phyloP scores from a whole-genome alignment of 2,797 vertebrate species.

The Sebastes nivosus region DNA sequence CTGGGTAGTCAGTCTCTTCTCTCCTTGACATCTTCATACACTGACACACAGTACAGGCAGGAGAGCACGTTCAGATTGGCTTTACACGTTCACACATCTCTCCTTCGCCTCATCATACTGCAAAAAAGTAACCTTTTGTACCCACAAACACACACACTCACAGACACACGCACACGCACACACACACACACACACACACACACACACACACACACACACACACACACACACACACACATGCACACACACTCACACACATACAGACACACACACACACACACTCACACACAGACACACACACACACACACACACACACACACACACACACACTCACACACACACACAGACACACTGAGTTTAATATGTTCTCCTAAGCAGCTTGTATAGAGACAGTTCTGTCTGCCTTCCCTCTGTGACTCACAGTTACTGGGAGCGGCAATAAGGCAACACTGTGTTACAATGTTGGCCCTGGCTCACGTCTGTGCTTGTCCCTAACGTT shows the following conservation, averaged over 20 bases:
- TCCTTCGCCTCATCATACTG: conserved; percentile 9
- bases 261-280: fast-evolving
- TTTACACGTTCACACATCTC: conserved; percentile 35
- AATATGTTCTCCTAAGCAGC: conserved; percentile 51
- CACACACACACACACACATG: too few species aligned
- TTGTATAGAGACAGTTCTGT: conserved; percentile 46
- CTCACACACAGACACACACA: too few species aligned
- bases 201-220: too few species aligned
- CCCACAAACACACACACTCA: neutral
- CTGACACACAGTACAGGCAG: neutral
- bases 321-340: neutral
- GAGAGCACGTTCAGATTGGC: conserved; percentile 12
- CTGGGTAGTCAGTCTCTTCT: conserved; percentile 25
- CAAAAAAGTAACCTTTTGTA: neutral
- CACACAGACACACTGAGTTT: conserved; percentile 21
- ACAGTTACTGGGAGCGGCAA: conserved; percentile 32
- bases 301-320: too few species aligned
- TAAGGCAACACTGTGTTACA: conserved; percentile 23
- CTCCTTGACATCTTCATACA: conserved; percentile 25
- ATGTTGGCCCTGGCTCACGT: conserved; percentile 18
- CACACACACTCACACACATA: too few species aligned
- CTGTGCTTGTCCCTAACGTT: conserved; percentile 41
- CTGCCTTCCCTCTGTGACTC: conserved; percentile 56
- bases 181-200: too few species aligned
- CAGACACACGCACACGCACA: neutral